A percentile compares a stretch with the other conserved stretches of the same genome.
Evolutionary conservation across 1,140 invertebrate species (phyloP).

Genomic region (Idris sp.): DNA sequence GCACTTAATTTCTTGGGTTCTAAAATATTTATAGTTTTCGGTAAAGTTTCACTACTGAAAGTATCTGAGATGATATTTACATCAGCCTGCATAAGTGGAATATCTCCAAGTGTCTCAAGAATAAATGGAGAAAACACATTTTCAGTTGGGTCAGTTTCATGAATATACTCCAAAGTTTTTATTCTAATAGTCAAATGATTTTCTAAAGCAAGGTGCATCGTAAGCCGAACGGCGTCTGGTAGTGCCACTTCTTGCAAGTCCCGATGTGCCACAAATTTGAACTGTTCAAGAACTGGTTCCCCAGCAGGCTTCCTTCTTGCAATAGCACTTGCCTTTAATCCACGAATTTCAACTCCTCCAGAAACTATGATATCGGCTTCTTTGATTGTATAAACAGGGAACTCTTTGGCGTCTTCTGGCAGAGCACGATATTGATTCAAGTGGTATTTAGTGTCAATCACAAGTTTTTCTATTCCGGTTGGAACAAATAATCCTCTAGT

Average conservation of each 20-base stretch:
- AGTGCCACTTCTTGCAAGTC: constrained; percentile 65
- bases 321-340: constrained; percentile 89
- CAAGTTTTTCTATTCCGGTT: constrained; percentile 88
- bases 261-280: constrained; percentile 82
- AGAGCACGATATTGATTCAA: constrained; percentile 76
- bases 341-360: constrained; percentile 90
- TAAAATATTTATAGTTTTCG: constrained; percentile 76
- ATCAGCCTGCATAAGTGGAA: constrained; percentile 82
- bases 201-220: constrained; percentile 87
- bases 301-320: constrained; percentile 82
- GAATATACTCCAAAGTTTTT: constrained; percentile 84
- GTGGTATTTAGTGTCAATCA: constrained; percentile 87
- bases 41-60: constrained; percentile 70
- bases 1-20: constrained; percentile 80
- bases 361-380: constrained; percentile 76
- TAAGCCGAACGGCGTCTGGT: constrained; percentile 78
- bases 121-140: constrained; percentile 79
- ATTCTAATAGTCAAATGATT: constrained; percentile 84
- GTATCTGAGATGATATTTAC: constrained; percentile 73
- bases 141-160: constrained; percentile 77
- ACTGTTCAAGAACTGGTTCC: constrained; percentile 85
- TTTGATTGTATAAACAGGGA: constrained; percentile 78
- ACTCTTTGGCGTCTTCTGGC: constrained; percentile 66
- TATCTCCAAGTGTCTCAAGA: constrained; percentile 79
- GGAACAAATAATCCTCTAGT: constrained; percentile 88